Conservation (phyloP, 1,140 invertebrate species). For the Chelonus insularis region DNA sequence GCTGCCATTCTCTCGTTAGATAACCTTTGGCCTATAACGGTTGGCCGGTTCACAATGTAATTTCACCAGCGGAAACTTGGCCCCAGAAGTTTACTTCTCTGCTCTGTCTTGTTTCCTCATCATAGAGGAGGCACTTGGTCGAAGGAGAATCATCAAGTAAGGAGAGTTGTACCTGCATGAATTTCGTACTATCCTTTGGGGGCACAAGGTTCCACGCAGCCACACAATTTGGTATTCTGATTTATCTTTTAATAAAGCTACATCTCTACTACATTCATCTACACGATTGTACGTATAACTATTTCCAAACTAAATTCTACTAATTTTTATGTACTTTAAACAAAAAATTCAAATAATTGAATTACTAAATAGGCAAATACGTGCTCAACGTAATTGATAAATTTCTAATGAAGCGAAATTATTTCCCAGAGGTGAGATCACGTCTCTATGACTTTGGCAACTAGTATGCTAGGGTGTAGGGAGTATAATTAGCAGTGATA, state of each 20-base stretch:
- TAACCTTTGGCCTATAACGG: slow-evolving; percentile 17
- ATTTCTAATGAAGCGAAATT: slow-evolving; percentile 24
- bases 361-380: slow-evolving; percentile 15
- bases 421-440: slow-evolving; percentile 19
- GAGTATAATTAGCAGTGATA: slow-evolving; percentile 24
- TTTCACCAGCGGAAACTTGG: slow-evolving; percentile 16
- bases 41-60: slow-evolving; percentile 25
- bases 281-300: no score
- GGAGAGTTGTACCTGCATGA: no score
- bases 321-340: no score
- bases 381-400: slow-evolving; percentile 10
- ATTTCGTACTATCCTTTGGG: no score
- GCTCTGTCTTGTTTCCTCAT: slow-evolving; percentile 4
- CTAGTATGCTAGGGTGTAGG: background rate
- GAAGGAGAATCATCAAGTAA: slow-evolving; percentile 1
- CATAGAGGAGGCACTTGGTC: slow-evolving; percentile 1
- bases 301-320: no score
- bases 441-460: slow-evolving; percentile 1
- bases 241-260: no score
- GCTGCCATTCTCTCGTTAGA: slow-evolving; percentile 6
- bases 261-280: no score
- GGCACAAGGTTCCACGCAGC: no score
- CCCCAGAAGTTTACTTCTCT: slow-evolving; percentile 8
- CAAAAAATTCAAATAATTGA: slow-evolving; percentile 13
- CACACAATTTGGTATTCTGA: no score